Evolutionary conservation across 2,797 vertebrate species (phyloP), one percentile per base, ranked within the genome.

Genomic region (Saxicola maurus): DNA sequence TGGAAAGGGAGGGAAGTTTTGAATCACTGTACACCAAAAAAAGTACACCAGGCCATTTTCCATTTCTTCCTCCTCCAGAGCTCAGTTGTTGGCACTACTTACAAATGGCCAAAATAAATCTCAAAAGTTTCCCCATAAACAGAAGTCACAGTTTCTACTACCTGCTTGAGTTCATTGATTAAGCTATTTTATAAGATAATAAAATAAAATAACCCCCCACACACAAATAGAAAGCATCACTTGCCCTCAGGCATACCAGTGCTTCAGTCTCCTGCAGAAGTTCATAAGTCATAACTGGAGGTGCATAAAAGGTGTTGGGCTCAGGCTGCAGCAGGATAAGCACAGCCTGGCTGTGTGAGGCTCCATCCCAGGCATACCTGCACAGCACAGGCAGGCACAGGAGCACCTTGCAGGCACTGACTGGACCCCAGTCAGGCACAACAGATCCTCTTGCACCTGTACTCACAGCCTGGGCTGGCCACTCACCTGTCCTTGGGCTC

Each of bases 61-160:
- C 10, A 24, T 73, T 83, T 86, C 48, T 78, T 71, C 38, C 51
- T 82, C 21, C 28, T 86, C 49, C 66, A 83, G 49, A 90, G 45
- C 45, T 89, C 64, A 28, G 74, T 48, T 23, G 20, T 61, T 0
- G 2, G 28, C 35, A 55, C 28, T 82, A 62, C 51, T 77, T 87
- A 94, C 23, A 83, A 93, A 94, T 60, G 25, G 30, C 23, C 42
- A 91, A 91, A 94, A 94, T 95, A 96, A 95, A 93, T 94, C 87
- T 94, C 69, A 77, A 78, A 92, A 94, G 20, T 91, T 57, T 92
- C 43, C 52, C 45, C 37, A 82, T 93, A 95, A 96, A 94, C 57
- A 90, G 48, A 86, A 90, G 65, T 67, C 65, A 82, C 56, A 25
- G 45, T 40, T 90, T 92, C 68, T 91, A 38, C 43, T 89, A 59